Base-by-base conservation (phyloP, 2,888 invertebrate genomes). In the Acleris laterana region DNA sequence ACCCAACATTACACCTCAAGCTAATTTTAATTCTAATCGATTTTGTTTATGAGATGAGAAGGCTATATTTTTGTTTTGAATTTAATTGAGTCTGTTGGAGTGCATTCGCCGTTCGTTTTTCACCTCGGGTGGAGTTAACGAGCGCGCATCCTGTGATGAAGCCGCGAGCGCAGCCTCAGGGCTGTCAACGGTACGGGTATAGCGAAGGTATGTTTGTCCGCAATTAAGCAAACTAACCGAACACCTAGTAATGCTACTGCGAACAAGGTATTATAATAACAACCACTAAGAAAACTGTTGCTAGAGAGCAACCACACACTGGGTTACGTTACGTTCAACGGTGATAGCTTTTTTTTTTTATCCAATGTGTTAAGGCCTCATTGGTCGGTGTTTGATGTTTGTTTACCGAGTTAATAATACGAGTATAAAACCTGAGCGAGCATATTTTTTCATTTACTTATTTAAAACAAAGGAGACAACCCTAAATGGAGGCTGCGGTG, bases 121-220 rank as follows among this genome's bases (percentile, higher is more conserved):
- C 85, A 84, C 84, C 79, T 87, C 82, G 72, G 74, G 77, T 73
- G 75, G 79, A 87, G 85, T 87, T 88, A 90, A 91, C 89, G 87
- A 89, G 89, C 85, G 80, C 72, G 73, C 74, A 76, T 79, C 79
- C 76, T 90, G 84, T 90, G 90, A 90, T 87, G 88, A 89, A 86
- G 82, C 90, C 90, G 89, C 90, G 78, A 82, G 83, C 82, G 84
- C 84, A 78, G 65, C 56, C 44, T 22, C 50, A 66, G 66, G 66
- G 66, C 51, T 66, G 17, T 61, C 65, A 57, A 17, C 51, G 38
- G 38, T 13, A 13, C 4, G 38, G 38, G 38, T 38, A 13, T 4
- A 38, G 13, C 38, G 13, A 38, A 38, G 38, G 4, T 13, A 38
- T 38, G 32, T 13, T 38, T 13, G 38, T 38, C 38, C 38, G 38